Conservation (phyloP, 2,888 invertebrate genomes). For the Nephrotoma guestfalica region DNA sequence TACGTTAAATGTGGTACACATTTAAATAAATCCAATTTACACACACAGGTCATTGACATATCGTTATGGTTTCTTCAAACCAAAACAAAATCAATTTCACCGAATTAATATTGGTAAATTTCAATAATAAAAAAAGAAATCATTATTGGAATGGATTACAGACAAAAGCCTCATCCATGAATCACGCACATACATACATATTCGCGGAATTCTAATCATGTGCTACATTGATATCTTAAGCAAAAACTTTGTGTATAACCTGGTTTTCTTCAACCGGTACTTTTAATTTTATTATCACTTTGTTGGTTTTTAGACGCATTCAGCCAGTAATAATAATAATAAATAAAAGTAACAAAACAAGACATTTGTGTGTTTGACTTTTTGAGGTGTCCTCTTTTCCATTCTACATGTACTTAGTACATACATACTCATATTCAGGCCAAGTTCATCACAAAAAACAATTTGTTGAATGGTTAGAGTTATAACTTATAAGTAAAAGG, state of each 20-base stretch:
- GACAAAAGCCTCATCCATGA: not conserved
- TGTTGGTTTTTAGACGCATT: not conserved
- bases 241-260: not conserved
- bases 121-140: not conserved
- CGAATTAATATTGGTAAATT: not conserved
- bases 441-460: not conserved
- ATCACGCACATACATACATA: not conserved
- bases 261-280: not conserved
- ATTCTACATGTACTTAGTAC: not conserved
- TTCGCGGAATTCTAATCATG: not conserved
- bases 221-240: not conserved
- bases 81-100: not conserved
- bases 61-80: not conserved
- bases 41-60: not conserved
- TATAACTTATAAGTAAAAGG: not conserved
- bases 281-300: not conserved
- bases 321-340: not conserved
- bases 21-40: not conserved
- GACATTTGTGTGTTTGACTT: not conserved
- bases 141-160: not conserved
- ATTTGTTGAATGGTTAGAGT: not conserved
- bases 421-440: not conserved
- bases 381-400: not conserved
- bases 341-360: not conserved
- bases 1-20: not conserved